These are phyloP conservation scores for Palythoa heliodiscus DNA, from an alignment of 92 coral and sea anemone species.

Conservation along the genomic window DNA sequence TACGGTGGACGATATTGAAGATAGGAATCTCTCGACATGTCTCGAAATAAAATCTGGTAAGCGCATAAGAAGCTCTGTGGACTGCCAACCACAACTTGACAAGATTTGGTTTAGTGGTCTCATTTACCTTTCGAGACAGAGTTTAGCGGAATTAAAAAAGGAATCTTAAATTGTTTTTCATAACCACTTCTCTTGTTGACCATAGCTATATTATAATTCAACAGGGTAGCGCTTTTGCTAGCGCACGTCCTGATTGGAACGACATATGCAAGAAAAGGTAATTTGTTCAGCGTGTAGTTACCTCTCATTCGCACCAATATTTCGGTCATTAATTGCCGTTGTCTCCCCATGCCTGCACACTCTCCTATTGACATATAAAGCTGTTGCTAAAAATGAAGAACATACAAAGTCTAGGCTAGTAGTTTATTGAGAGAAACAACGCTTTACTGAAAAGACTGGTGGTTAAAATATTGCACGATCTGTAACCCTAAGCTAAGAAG, in stretches of 20 bases:
- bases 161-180: neutral
- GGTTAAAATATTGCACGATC: neutral
- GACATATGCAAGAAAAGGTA: conserved; percentile 34
- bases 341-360: neutral
- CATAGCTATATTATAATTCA: neutral
- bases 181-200: neutral
- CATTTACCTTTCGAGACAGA: neutral
- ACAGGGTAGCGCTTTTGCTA: conserved; percentile 20
- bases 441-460: neutral
- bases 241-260: neutral
- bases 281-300: neutral
- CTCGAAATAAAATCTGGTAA: conserved; percentile 34
- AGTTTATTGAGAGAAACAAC: neutral
- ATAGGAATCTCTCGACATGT: conserved; percentile 18
- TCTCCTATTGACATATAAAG: neutral
- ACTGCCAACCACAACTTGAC: neutral
- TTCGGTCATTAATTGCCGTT: no score
- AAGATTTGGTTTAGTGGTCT: neutral
- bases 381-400: neutral
- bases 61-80: conserved; percentile 1
- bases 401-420: neutral
- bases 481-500: neutral
- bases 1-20: neutral
- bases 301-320: neutral
- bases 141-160: conserved; percentile 26